Evolutionary conservation across 2,888 invertebrate species (phyloP).

Genomic region (Drosophila trichaetosa): DNA sequence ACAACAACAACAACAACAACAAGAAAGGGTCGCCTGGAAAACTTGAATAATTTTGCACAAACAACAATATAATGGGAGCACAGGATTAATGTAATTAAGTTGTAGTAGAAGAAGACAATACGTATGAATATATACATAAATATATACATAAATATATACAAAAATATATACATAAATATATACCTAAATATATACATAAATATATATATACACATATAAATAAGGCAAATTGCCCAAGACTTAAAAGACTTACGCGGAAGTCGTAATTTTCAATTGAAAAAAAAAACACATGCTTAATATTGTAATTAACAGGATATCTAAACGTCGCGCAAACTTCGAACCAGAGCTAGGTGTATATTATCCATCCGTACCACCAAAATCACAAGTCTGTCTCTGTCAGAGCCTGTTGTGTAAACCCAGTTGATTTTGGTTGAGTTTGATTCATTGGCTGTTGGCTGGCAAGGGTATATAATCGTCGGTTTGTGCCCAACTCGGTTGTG

Average conservation of each 20-base stretch:
- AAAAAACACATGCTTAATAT: background rate
- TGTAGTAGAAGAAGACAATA: conserved; percentile 7
- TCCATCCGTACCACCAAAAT: background rate
- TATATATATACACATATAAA: background rate
- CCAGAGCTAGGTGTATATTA: too few relatives aligned
- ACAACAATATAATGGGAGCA: background rate
- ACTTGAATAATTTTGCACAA: conserved; percentile 11
- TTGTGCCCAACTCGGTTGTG: background rate
- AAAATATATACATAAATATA: background rate
- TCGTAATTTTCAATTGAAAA: too few relatives aligned
- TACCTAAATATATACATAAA: too few relatives aligned
- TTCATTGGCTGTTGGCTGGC: background rate
- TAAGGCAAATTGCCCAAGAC: background rate
- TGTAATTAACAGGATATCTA: background rate
- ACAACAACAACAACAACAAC: background rate
- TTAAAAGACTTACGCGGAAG: too few relatives aligned
- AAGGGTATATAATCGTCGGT: background rate
- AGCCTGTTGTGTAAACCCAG: background rate
- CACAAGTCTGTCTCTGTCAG: background rate
- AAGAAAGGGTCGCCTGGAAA: conserved; percentile 7
- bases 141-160: background rate
- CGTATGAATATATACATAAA: background rate
- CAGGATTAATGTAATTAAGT: conserved; percentile 5
- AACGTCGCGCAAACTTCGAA: background rate
- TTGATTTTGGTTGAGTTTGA: background rate